phyloP scores from a whole-genome alignment of 2,888 invertebrate genomes.

The Matsumyia berberina region DNA sequence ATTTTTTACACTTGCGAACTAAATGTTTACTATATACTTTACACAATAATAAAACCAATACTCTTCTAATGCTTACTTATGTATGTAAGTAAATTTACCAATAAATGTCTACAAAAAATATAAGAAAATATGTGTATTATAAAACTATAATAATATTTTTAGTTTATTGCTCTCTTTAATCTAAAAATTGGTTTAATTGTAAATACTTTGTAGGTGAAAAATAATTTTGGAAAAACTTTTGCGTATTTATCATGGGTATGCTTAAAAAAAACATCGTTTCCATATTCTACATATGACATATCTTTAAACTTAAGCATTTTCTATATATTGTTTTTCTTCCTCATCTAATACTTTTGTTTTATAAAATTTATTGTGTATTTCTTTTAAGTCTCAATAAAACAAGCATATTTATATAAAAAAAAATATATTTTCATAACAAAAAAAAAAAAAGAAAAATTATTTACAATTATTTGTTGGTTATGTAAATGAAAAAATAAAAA shows the following conservation, averaged over 20 bases:
- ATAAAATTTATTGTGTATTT: background rate
- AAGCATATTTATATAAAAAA: slow-evolving; percentile 45
- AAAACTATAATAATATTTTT: slow-evolving; percentile 2
- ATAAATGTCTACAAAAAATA: slow-evolving; percentile 43
- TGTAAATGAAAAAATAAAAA: slow-evolving; percentile 13
- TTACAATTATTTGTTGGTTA: slow-evolving; percentile 43
- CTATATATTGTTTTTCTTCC: slow-evolving; percentile 3
- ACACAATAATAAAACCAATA: slow-evolving; percentile 38
- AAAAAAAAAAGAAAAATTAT: background rate
- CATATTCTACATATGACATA: slow-evolving; percentile 62
- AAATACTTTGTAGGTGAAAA: slow-evolving; percentile 23
- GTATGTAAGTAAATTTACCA: slow-evolving; percentile 45
- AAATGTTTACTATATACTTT: slow-evolving; percentile 59
- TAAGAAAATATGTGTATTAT: slow-evolving; percentile 40
- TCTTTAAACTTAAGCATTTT: slow-evolving; percentile 60
- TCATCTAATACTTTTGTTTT: background rate
- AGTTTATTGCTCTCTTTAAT: slow-evolving; percentile 50
- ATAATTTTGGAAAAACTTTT: slow-evolving; percentile 11
- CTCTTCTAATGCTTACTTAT: slow-evolving; percentile 46
- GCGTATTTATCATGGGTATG: background rate
- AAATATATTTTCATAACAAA: slow-evolving; percentile 37
- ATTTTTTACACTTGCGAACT: slow-evolving; percentile 54
- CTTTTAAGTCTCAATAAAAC: slow-evolving; percentile 13
- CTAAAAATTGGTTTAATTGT: slow-evolving; percentile 27
- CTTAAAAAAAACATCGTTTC: slow-evolving; percentile 41